A percentile compares a stretch with the other conserved stretches of the same genome.
Conservation (phyloP, 2,113 vertebrate species). For the Cranoglanis bouderius region DNA sequence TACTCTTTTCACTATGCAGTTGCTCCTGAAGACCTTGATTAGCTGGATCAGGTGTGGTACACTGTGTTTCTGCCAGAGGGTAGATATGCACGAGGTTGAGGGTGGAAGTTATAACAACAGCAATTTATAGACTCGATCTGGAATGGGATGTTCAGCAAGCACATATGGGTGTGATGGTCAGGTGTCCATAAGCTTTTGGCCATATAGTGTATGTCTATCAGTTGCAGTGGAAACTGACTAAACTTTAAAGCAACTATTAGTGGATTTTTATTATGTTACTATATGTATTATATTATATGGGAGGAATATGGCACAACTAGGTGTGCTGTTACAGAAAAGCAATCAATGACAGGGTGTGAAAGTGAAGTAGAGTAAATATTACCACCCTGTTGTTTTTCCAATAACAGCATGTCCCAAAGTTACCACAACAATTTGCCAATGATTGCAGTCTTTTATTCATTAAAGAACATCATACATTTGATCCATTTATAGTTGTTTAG, state of each 20-base stretch:
- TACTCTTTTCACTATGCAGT: slow-evolving; percentile 8
- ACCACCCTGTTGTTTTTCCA: neutral
- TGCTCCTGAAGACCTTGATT: slow-evolving; percentile 8
- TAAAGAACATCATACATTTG: neutral
- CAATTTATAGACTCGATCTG: no score
- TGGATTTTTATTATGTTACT: no score
- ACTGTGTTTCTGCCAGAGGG: neutral
- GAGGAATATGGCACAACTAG: no score
- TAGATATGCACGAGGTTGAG: neutral
- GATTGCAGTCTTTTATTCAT: neutral
- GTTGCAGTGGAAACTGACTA: no score
- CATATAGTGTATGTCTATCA: no score
- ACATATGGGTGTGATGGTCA: no score
- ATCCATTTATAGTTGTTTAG: neutral
- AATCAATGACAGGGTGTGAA: neutral
- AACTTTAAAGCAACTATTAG: no score
- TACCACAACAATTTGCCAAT: neutral
- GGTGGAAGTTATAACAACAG: no score
- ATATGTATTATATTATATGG: no score
- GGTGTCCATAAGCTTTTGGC: no score
- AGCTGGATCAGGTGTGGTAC: slow-evolving; percentile 11
- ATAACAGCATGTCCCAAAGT: neutral
- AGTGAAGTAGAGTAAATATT: neutral
- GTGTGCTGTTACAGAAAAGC: neutral
- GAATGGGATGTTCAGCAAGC: no score